Base-by-base conservation (phyloP, 2,797 vertebrate genomes). In the Silurus aristotelis region DNA sequence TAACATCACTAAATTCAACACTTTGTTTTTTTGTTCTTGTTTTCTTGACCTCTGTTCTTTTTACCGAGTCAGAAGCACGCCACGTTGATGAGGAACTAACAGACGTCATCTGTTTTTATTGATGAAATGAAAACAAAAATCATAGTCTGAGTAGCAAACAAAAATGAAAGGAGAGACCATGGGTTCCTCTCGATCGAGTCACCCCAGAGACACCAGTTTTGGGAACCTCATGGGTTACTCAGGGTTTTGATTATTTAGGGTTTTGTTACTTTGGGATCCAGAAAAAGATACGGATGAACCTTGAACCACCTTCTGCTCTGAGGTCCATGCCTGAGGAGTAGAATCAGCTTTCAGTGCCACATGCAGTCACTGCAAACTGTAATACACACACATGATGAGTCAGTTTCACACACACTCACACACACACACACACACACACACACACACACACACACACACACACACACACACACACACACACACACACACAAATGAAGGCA, bases 301-400 rank as follows among this genome's bases (percentile, higher is more conserved):
- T 27, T 56, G 17, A 71, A 3, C 70, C 43, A 71, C 70, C 70
- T 71, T 5, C 38, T 43, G 55, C 31, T n/a, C 22, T 72, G 68
- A 82, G 31, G 67, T 56, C 55, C 38, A 52, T 5, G 27, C 14
- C 66, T 56, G 27, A 27, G 22, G 19, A 38, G 17, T 22, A 48
- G 56, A 60, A 72, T 72, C 81, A 83, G 27, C 31, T 72, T 20
- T 83, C 81, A 70, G 43, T 68, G 31, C 80, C 66, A 82, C 52
- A 82, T 58, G 80, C 52, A 67, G 27, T 58, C 52, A 38, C 6
- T 72, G 19, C 22, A 56, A 76, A 76, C 52, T 56, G 25, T 31
- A 31, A 19, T 25, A 75, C n/a, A 75, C n/a, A 25, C 48, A 75
- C 6, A 25, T 55, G 12, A 72, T 72, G 43, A 72, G 46, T 71